phyloP scores from a whole-genome alignment of 2,113 vertebrate species.

The Podiceps cristatus region DNA sequence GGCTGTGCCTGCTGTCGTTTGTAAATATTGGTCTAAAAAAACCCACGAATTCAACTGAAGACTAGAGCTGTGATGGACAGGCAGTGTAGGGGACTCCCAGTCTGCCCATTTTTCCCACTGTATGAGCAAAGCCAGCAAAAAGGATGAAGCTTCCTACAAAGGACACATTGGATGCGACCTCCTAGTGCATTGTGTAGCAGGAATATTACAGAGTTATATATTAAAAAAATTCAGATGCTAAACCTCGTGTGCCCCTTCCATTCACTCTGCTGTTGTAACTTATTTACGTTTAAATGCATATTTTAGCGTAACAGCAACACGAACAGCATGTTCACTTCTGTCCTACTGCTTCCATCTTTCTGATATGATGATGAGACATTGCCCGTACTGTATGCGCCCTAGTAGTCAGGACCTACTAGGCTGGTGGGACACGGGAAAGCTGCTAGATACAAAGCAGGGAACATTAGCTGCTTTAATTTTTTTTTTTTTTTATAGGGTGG shows the following conservation, averaged over 20 bases:
- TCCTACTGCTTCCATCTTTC: neutral
- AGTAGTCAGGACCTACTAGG: neutral
- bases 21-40: neutral
- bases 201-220: neutral
- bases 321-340: no score
- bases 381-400: no score
- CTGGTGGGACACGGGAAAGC: neutral
- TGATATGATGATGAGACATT: no score
- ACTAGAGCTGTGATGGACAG: neutral
- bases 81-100: neutral
- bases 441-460: neutral
- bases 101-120: neutral
- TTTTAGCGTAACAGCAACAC: neutral
- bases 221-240: neutral
- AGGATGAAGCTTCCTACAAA: neutral
- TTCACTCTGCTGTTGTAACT: neutral
- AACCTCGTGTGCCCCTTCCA: neutral
- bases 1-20: accelerated
- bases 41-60: neutral
- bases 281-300: neutral
- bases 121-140: neutral
- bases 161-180: neutral
- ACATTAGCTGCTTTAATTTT: no score
- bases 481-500: no score
- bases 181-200: accelerated